Conservation (phyloP, 1,140 invertebrate genomes). For the Andricus grossulariae region DNA sequence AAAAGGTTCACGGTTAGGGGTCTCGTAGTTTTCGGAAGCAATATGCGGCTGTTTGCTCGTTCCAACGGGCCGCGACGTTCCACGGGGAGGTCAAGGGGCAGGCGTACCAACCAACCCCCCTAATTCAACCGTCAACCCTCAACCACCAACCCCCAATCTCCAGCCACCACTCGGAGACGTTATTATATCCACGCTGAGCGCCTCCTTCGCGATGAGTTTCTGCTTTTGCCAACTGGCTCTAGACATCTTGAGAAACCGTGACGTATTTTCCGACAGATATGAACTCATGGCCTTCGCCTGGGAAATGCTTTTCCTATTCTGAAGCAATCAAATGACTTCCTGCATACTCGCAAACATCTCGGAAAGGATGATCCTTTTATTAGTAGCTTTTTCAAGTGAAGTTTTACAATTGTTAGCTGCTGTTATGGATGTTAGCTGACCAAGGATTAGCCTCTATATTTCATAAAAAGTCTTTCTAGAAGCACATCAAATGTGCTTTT, state of each 20-base stretch:
- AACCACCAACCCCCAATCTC: constrained; percentile 33
- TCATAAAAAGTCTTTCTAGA: no score
- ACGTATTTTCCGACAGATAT: constrained; percentile 36
- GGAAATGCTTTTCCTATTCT: not conserved
- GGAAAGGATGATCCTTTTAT: no score
- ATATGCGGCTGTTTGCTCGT: constrained; percentile 33
- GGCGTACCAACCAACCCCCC: constrained; percentile 30
- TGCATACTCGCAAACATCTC: no score
- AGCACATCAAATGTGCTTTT: no score
- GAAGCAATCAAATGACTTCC: not conserved
- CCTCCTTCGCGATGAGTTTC: constrained; percentile 39
- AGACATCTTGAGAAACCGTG: constrained; percentile 17
- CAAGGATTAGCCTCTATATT: no score
- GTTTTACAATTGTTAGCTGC: no score
- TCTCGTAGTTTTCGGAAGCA: constrained; percentile 33
- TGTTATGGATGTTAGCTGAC: no score
- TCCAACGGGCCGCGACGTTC: constrained; percentile 27
- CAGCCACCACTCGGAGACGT: constrained; percentile 43
- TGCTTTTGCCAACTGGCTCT: constrained; percentile 34
- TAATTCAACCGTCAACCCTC: constrained; percentile 38
- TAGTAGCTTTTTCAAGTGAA: no score
- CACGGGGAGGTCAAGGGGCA: constrained; percentile 34
- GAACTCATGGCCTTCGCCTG: not conserved
- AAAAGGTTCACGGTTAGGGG: not conserved
- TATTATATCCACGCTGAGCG: constrained; percentile 46